Evolutionary conservation across 2,888 invertebrate species (phyloP).

Genomic region (Platypus cylindrus): DNA sequence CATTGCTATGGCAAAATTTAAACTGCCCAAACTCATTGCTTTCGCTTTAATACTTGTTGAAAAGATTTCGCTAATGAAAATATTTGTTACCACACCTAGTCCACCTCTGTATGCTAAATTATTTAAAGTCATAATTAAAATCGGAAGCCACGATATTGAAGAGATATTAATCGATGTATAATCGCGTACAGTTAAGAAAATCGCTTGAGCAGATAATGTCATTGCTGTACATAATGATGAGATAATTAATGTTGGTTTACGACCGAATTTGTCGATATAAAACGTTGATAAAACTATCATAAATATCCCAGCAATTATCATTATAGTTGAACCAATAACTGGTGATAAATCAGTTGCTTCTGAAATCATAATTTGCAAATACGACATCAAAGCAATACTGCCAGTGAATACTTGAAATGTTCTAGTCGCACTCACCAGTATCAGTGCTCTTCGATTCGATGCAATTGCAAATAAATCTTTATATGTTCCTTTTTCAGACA

Average conservation of each 20-base stretch:
- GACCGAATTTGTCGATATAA: slow-evolving; percentile 25
- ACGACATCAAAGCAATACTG: slow-evolving; percentile 22
- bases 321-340: slow-evolving; percentile 32
- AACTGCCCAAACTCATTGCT: slow-evolving; percentile 21
- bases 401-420: slow-evolving; percentile 26
- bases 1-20: slow-evolving; percentile 20
- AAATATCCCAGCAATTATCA: slow-evolving; percentile 33
- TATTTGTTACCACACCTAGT: slow-evolving; percentile 19
- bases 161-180: slow-evolving; percentile 19
- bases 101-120: slow-evolving; percentile 23
- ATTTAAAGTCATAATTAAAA: slow-evolving; percentile 23
- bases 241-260: slow-evolving; percentile 22
- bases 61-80: slow-evolving; percentile 26
- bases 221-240: slow-evolving; percentile 21
- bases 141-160: slow-evolving; percentile 21
- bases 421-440: slow-evolving; percentile 42
- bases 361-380: slow-evolving; percentile 27
- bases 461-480: slow-evolving; percentile 41
- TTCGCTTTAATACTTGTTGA: slow-evolving; percentile 26
- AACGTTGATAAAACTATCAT: slow-evolving; percentile 23
- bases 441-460: slow-evolving; percentile 47
- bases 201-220: slow-evolving; percentile 20
- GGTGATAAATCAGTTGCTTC: slow-evolving; percentile 26
- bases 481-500: slow-evolving; percentile 35
- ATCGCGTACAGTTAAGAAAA: slow-evolving; percentile 21